Conservation (phyloP, 2,113 vertebrate species). For the Callipepla squamata region DNA sequence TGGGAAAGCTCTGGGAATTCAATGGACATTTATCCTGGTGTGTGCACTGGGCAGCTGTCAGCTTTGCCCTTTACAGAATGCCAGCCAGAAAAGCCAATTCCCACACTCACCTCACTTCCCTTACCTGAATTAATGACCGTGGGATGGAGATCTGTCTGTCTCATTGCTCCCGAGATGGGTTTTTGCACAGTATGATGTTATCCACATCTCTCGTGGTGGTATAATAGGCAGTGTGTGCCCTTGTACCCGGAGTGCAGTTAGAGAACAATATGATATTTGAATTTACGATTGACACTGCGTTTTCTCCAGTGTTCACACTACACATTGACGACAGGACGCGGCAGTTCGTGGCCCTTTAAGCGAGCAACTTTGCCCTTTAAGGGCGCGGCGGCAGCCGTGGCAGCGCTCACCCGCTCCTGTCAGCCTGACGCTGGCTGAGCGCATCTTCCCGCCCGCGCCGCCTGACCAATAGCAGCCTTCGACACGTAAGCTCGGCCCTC, state of each 20-base stretch:
- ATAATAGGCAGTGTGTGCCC: not conserved
- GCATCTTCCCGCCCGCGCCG: too few relatives aligned
- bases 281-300: not conserved
- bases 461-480: constrained; percentile 8
- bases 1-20: not conserved
- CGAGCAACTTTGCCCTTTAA: not conserved
- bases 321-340: not conserved
- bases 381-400: accelerated
- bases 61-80: not conserved
- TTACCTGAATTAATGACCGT: not conserved
- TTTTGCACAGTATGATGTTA: not conserved
- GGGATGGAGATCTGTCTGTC: not conserved
- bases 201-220: not conserved
- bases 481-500: constrained; percentile 27
- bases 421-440: too few relatives aligned
- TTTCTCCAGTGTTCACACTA: not conserved
- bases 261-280: not conserved
- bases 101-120: not conserved
- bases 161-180: not conserved
- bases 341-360: not conserved
- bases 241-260: not conserved
- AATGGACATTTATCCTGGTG: not conserved
- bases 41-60: not conserved
- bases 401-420: accelerated
- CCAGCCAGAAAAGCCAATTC: not conserved